Conservation (phyloP, 2,113 vertebrate genomes). For the Lampris incognitus region DNA sequence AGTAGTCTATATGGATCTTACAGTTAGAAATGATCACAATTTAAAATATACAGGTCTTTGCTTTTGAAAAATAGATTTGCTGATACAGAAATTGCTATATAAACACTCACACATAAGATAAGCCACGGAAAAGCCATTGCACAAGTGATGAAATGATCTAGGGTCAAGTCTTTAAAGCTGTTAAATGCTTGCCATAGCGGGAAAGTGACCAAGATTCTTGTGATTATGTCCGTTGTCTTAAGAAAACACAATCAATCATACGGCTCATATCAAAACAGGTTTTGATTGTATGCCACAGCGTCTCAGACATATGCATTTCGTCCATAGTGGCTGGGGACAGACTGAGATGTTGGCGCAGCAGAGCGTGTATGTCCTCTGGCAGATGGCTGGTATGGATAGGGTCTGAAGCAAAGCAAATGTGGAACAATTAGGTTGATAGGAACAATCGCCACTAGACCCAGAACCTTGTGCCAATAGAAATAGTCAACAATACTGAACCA, state of each 20-base stretch:
- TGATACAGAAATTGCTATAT: too few relatives aligned
- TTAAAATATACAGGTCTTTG: too few relatives aligned
- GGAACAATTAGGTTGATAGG: background rate
- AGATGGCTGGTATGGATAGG: constrained; percentile 60
- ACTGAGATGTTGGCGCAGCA: constrained; percentile 38
- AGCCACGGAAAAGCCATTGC: background rate
- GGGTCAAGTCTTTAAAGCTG: background rate
- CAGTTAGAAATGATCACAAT: too few relatives aligned
- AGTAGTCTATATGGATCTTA: too few relatives aligned
- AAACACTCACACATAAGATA: too few relatives aligned
- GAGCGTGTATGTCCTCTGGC: constrained; percentile 51
- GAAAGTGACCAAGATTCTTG: too few relatives aligned
- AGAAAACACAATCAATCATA: background rate
- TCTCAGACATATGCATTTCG: constrained; percentile 79
- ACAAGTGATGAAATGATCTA: background rate
- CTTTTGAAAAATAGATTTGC: too few relatives aligned
- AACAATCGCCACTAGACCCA: background rate
- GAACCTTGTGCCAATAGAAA: background rate
- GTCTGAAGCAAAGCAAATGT: constrained; percentile 35
- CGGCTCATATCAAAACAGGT: background rate
- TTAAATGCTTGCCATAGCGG: background rate
- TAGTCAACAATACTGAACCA: background rate
- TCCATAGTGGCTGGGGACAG: constrained; percentile 66
- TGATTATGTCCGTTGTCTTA: background rate
- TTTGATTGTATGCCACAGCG: too few relatives aligned